Conservation (phyloP, 2,113 vertebrate genomes). For the Rousettus leschenaultii region DNA sequence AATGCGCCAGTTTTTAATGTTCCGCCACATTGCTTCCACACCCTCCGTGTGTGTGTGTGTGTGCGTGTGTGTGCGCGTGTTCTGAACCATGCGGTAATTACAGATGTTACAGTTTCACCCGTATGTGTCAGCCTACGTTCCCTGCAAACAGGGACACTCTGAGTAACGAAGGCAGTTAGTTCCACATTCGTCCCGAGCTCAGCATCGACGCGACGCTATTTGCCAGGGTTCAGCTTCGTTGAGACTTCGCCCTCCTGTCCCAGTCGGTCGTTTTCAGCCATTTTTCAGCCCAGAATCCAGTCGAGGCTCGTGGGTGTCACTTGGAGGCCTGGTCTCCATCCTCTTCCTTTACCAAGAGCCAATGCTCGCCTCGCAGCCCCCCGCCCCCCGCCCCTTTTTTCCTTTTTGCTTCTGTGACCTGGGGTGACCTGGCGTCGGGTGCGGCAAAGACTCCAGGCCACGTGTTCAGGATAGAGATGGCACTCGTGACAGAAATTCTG, state of each 20-base stretch:
- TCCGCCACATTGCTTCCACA: background rate
- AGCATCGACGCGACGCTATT: background rate
- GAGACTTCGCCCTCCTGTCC: too few species aligned
- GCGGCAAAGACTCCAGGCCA: background rate
- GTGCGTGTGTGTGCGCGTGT: background rate
- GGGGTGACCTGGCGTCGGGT: background rate
- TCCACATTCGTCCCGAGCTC: background rate
- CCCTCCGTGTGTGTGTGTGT: fast-evolving
- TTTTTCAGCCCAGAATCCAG: background rate
- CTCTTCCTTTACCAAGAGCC: fast-evolving
- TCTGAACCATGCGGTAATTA: background rate
- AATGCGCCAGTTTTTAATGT: too few species aligned
- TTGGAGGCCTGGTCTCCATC: too few species aligned
- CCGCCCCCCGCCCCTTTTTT: background rate
- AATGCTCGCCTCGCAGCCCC: background rate
- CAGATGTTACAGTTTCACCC: too few species aligned
- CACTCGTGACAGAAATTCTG: background rate
- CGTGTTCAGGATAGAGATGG: background rate
- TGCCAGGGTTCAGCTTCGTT: background rate
- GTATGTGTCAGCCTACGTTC: background rate
- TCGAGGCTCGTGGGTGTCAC: background rate
- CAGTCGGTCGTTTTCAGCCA: background rate
- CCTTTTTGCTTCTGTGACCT: too few species aligned
- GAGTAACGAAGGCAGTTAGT: fast-evolving
- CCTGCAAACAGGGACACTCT: background rate